Evolutionary conservation across 1,140 invertebrate species (phyloP).

Genomic region (Drosophila insularis): DNA sequence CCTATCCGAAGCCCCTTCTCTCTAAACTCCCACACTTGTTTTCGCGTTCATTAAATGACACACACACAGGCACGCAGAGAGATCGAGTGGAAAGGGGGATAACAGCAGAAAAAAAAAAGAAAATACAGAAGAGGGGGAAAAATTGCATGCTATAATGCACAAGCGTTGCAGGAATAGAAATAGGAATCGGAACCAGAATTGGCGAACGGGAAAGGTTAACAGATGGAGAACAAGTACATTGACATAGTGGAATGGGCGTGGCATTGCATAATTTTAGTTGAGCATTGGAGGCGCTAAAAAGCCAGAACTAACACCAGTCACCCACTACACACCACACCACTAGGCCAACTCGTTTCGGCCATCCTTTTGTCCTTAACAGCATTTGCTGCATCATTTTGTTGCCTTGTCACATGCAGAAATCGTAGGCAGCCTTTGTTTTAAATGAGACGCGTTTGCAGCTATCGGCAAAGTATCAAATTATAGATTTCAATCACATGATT

Average conservation of each 20-base stretch:
- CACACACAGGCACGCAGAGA: conserved; percentile 40
- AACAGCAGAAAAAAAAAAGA: neutral
- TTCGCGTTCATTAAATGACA: conserved; percentile 75
- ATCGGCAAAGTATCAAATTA: neutral
- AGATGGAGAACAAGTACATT: neutral
- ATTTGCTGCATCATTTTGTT: conserved; percentile 28
- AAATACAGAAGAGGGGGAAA: conserved; percentile 11
- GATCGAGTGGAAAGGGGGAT: conserved; percentile 36
- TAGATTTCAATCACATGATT: neutral
- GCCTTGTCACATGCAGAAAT: conserved; percentile 62
- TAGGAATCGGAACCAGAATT: neutral
- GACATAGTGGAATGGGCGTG: conserved; percentile 42
- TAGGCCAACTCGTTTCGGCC: too few relatives aligned
- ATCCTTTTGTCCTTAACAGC: neutral
- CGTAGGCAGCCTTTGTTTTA: neutral
- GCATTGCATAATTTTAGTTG: conserved; percentile 76
- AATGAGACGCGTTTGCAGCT: neutral
- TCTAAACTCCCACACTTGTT: conserved; percentile 13
- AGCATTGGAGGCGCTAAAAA: conserved; percentile 65
- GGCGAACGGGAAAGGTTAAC: neutral
- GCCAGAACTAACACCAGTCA: conserved; percentile 41
- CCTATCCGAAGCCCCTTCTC: neutral
- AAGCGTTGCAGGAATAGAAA: conserved; percentile 17
- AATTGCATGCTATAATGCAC: conserved; percentile 78
- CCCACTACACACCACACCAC: neutral